Conservation (phyloP, 2,113 vertebrate genomes). For the Indicator maculatus region DNA sequence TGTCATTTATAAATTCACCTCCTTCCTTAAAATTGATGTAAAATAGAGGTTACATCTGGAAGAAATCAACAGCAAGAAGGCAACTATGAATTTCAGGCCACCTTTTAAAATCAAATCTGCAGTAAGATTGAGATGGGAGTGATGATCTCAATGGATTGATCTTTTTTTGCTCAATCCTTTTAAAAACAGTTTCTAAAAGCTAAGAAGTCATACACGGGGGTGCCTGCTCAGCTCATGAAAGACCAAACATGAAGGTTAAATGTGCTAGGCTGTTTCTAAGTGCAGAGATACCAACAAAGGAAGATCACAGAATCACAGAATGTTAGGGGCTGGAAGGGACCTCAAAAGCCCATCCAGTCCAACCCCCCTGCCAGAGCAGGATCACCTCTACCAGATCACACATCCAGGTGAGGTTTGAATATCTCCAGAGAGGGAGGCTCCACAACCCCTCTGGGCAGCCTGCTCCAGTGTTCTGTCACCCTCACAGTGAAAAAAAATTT, state of each 20-base stretch:
- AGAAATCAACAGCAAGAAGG: neutral
- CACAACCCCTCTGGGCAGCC: too few species aligned
- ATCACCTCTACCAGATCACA: too few species aligned
- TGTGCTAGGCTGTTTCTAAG: neutral
- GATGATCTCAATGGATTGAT: neutral
- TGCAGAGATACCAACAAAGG: neutral
- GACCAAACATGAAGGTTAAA: neutral
- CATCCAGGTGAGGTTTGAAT: too few species aligned
- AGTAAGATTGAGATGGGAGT: neutral
- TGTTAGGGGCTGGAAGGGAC: too few species aligned
- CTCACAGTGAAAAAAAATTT: too few species aligned
- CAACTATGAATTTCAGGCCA: neutral
- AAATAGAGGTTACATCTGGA: neutral
- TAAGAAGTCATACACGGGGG: neutral
- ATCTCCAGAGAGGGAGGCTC: too few species aligned
- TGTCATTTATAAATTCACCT: neutral
- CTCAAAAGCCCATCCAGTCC: too few species aligned
- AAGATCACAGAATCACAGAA: neutral
- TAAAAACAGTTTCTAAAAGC: neutral
- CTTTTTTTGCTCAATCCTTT: neutral
- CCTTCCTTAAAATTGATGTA: fast-evolving
- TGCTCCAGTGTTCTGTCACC: too few species aligned
- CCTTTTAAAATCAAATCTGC: neutral
- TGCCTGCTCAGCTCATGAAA: neutral
- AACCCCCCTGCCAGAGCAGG: too few species aligned